phyloP scores from a whole-genome alignment of 1,140 invertebrate species.

The Coenobita brevimanus region DNA sequence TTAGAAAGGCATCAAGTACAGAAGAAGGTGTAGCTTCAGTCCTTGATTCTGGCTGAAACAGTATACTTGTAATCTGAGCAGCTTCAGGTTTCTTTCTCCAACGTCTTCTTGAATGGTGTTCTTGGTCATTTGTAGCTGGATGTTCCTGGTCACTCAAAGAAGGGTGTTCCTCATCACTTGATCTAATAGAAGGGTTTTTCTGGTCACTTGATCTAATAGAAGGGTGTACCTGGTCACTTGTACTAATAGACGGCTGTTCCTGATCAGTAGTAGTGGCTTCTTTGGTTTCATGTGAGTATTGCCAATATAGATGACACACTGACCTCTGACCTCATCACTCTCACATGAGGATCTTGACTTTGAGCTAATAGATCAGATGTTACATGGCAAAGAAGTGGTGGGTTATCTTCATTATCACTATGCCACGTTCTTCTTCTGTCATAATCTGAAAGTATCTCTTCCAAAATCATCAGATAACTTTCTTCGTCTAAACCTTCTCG shows the following conservation, averaged over 20 bases:
- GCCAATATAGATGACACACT: neutral
- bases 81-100: slow-evolving; percentile 28
- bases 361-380: slow-evolving; percentile 3
- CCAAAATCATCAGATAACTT: neutral
- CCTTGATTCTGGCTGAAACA: slow-evolving; percentile 19
- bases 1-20: slow-evolving; percentile 17
- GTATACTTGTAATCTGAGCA: slow-evolving; percentile 32
- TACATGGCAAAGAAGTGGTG: neutral
- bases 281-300: too few relatives aligned
- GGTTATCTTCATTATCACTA: neutral
- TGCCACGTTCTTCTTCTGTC: neutral
- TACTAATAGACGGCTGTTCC: neutral
- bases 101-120: slow-evolving; percentile 1
- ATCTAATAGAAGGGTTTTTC: too few relatives aligned
- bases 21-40: neutral
- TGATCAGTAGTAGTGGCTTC: neutral
- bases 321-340: neutral
- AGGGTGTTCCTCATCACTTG: slow-evolving; percentile 24
- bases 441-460: neutral
- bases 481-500: neutral
- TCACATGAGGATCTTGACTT: slow-evolving; percentile 16
- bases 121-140: slow-evolving; percentile 8
- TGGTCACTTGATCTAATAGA: neutral
- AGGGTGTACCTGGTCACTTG: neutral
- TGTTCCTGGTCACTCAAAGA: too few relatives aligned